phyloP scores from a whole-genome alignment of 2,113 vertebrate genomes.

The Abramis brama region DNA sequence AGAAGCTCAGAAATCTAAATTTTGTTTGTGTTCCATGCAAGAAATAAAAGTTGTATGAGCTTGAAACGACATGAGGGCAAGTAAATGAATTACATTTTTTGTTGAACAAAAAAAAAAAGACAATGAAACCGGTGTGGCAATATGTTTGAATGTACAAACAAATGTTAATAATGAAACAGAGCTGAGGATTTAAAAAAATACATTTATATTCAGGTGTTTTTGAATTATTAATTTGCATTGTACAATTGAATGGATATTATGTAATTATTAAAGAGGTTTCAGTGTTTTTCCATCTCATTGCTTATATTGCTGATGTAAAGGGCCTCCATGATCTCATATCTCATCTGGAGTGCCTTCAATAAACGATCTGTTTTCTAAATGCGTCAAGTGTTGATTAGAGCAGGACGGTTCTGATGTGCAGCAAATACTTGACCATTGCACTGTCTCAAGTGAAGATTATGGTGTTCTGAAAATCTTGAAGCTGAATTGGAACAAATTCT shows the following conservation, averaged over 20 bases:
- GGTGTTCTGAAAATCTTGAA: neutral
- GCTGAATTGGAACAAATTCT: neutral
- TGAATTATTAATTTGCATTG: neutral
- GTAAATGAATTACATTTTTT: neutral
- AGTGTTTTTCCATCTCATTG: neutral
- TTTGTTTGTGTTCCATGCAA: neutral
- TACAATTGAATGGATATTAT: neutral
- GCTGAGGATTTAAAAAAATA: neutral
- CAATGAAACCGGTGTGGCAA: neutral
- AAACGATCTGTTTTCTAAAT: slow-evolving; percentile 7
- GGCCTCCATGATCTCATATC: neutral
- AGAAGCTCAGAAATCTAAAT: neutral
- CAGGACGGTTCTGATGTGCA: neutral
- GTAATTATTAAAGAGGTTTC: neutral
- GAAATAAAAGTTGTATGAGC: neutral
- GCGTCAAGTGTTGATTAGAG: slow-evolving; percentile 11
- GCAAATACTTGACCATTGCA: neutral
- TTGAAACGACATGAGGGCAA: neutral
- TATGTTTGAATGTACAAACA: neutral
- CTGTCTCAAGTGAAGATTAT: slow-evolving; percentile 1
- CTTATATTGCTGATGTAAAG: slow-evolving; percentile 4
- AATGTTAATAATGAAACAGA: slow-evolving; percentile 6
- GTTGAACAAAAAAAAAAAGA: neutral
- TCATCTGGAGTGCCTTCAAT: neutral
- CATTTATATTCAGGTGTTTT: neutral